Percentiles rank a stretch among this genome's conserved stretches.
phyloP scores from a whole-genome alignment of 2,113 vertebrate genomes.

The Cnemophilus loriae region DNA sequence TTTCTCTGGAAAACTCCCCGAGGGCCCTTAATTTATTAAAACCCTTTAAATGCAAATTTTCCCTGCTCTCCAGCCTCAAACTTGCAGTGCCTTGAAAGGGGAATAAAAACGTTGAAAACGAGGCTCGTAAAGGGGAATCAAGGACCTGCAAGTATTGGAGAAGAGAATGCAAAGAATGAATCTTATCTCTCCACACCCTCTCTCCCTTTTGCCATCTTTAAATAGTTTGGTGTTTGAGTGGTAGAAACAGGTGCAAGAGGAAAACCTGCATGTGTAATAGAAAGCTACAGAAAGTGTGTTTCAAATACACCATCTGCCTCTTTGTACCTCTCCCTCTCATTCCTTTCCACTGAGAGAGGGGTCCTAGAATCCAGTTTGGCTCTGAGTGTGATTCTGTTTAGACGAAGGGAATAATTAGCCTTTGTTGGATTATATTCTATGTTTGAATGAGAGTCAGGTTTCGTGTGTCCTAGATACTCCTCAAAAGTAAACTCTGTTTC shows the following conservation, averaged over 20 bases:
- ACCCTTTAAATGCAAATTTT: neutral
- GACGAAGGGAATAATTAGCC: neutral
- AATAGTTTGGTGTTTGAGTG: conserved; percentile 13
- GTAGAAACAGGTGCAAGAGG: neutral
- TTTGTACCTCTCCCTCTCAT: neutral
- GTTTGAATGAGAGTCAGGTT: neutral
- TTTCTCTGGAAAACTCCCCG: neutral
- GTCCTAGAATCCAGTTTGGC: neutral
- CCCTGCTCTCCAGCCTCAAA: neutral
- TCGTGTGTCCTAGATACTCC: neutral
- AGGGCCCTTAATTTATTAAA: neutral
- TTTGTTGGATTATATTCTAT: neutral
- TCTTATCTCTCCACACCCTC: neutral
- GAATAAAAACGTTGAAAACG: neutral
- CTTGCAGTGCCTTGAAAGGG: neutral
- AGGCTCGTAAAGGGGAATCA: neutral
- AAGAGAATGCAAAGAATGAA: neutral
- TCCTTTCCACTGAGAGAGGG: neutral
- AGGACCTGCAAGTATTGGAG: neutral
- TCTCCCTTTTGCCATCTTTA: neutral
- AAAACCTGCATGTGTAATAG: neutral
- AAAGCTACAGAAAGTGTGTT: neutral
- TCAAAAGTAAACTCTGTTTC: neutral
- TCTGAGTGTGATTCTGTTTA: neutral
- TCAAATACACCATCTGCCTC: neutral